phyloP scores from a whole-genome alignment of 2,113 vertebrate species.

The Equus przewalskii region DNA sequence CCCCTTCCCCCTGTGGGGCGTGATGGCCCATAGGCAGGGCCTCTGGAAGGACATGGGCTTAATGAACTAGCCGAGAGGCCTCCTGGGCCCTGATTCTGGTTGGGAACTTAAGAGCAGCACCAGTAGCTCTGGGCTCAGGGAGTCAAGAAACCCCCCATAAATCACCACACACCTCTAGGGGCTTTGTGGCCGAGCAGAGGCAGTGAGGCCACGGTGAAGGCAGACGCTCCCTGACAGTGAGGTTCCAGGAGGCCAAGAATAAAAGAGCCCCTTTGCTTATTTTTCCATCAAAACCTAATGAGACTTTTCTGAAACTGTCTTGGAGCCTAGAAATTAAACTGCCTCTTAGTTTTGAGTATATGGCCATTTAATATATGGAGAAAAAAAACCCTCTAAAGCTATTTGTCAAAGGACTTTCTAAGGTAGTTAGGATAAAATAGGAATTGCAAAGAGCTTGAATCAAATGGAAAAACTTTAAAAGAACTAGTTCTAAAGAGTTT shows the following conservation, averaged over 20 bases:
- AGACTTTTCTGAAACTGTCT: background rate
- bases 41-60: background rate
- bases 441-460: background rate
- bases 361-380: background rate
- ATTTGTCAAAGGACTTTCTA: background rate
- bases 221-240: rapidly evolving
- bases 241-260: background rate
- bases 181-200: background rate
- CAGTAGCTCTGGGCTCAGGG: background rate
- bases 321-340: background rate
- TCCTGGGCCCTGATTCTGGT: background rate
- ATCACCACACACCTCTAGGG: background rate
- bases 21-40: too few relatives aligned
- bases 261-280: background rate
- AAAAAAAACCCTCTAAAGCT: background rate
- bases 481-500: background rate
- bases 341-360: background rate
- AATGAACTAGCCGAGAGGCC: background rate
- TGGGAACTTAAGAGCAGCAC: background rate
- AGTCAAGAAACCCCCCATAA: background rate
- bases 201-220: background rate
- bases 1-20: rapidly evolving
- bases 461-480: background rate
- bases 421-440: background rate
- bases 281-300: background rate